phyloP scores from a whole-genome alignment of 2,113 vertebrate genomes.

The Acanthochromis polyacanthus region DNA sequence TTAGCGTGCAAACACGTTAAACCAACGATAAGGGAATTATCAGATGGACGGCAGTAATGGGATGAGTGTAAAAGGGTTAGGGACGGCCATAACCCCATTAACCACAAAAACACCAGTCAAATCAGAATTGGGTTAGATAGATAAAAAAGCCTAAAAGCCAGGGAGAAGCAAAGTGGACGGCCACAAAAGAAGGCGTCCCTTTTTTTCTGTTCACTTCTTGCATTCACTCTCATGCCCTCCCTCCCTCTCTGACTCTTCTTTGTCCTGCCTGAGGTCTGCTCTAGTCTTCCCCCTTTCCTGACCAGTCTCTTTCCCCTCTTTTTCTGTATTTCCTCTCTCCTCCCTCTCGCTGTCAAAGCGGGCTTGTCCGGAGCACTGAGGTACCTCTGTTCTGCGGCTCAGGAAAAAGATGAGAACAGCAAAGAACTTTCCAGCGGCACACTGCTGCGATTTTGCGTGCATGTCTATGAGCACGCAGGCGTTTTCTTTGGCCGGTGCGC shows the following conservation, averaged over 20 bases:
- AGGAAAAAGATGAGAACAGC: conserved; percentile 72
- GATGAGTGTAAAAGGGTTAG: conserved; percentile 38
- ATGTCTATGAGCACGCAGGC: conserved; percentile 18
- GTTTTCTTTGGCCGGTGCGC: conserved; percentile 22
- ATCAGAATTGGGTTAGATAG: conserved; percentile 43
- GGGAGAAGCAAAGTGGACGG: conserved; percentile 13
- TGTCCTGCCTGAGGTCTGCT: conserved; percentile 45
- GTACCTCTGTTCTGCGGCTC: conserved; percentile 77
- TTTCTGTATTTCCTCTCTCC: conserved; percentile 73
- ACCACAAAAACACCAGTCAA: conserved; percentile 32
- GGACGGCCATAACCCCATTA: conserved; percentile 19
- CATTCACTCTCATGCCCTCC: conserved; percentile 8
- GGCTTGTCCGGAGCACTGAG: conserved; percentile 79
- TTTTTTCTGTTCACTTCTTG: conserved; percentile 11
- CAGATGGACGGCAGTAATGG: conserved; percentile 39
- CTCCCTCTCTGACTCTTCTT: conserved; percentile 28
- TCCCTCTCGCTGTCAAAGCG: conserved; percentile 75
- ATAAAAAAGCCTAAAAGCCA: conserved; percentile 46
- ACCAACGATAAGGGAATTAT: conserved; percentile 48
- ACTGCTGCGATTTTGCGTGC: conserved; percentile 55
- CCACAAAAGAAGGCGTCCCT: conserved; percentile 31
- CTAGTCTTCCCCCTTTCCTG: conserved; percentile 63
- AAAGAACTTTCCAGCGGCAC: conserved; percentile 74
- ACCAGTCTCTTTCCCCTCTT: conserved; percentile 64
- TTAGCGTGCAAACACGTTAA: conserved; percentile 34